phyloP scores from a whole-genome alignment of 2,113 vertebrate genomes.

The Melanotaenia duboulayi region DNA sequence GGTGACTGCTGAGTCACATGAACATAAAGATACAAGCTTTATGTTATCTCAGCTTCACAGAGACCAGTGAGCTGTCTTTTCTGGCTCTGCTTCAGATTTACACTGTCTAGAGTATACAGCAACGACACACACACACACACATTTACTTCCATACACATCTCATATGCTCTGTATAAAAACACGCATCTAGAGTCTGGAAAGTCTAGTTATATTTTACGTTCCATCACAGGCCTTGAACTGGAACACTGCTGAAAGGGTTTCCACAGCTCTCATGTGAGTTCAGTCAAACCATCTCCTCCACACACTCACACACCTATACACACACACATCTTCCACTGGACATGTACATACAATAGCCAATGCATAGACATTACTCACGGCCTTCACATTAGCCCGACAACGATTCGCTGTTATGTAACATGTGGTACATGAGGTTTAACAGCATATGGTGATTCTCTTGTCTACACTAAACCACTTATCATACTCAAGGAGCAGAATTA shows the following conservation, averaged over 20 bases:
- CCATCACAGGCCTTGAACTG: conserved; percentile 50
- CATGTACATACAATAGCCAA: not conserved
- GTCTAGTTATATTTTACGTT: conserved; percentile 64
- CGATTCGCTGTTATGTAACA: conserved; percentile 24
- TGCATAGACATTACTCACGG: not conserved
- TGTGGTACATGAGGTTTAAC: not conserved
- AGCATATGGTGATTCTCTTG: conserved; percentile 22
- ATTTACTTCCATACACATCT: not conserved
- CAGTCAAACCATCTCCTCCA: conserved; percentile 36
- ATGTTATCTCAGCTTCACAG: conserved; percentile 41
- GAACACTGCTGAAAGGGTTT: conserved; percentile 63
- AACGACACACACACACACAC: conserved; percentile 21
- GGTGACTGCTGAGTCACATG: conserved; percentile 47
- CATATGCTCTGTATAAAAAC: conserved; percentile 6
- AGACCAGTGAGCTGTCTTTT: conserved; percentile 21
- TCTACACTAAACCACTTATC: conserved; percentile 22
- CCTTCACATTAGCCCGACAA: conserved; percentile 25
- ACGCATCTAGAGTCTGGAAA: conserved; percentile 20
- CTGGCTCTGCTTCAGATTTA: conserved; percentile 48
- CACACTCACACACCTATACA: conserved; percentile 4
- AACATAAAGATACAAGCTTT: conserved; percentile 45
- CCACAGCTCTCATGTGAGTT: conserved; percentile 51
- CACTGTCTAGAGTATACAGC: conserved; percentile 19
- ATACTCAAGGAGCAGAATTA: not conserved
- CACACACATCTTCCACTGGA: not conserved